Percentiles rank a stretch among this genome's conserved stretches.
Conservation (phyloP, 2,888 invertebrate species). For the Busseola fusca region DNA sequence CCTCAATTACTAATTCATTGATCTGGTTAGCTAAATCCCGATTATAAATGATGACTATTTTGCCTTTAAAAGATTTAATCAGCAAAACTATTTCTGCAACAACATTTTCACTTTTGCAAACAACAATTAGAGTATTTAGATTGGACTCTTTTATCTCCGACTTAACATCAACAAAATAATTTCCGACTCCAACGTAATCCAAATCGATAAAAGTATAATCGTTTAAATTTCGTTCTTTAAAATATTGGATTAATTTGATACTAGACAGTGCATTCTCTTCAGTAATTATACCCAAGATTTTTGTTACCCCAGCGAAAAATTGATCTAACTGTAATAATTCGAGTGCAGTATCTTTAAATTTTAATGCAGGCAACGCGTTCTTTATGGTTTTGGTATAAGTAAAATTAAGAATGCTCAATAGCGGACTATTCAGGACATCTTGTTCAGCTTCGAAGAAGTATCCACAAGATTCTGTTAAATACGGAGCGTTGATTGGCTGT, state of each 20-base stretch:
- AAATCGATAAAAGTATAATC: slow-evolving; percentile 47
- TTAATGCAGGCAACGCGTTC: slow-evolving; percentile 15
- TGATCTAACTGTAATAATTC: slow-evolving; percentile 24
- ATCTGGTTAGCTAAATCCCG: slow-evolving; percentile 5
- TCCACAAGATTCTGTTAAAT: slow-evolving; percentile 49
- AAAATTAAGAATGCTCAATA: slow-evolving; percentile 42
- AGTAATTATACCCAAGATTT: slow-evolving; percentile 28
- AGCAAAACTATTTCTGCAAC: slow-evolving; percentile 11
- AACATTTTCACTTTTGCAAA: slow-evolving; percentile 19
- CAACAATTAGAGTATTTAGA: slow-evolving; percentile 26
- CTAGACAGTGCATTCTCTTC: slow-evolving; percentile 42
- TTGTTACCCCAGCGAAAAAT: slow-evolving; percentile 24
- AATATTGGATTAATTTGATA: slow-evolving; percentile 52
- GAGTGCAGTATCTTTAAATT: slow-evolving; percentile 34
- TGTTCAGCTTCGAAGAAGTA: slow-evolving; percentile 42
- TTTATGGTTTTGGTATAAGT: slow-evolving; percentile 32
- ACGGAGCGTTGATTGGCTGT: slow-evolving; percentile 26
- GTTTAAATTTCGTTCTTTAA: slow-evolving; percentile 7
- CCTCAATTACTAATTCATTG: neutral
- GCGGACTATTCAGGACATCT: slow-evolving; percentile 39
- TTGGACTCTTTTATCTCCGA: slow-evolving; percentile 23
- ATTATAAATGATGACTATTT: slow-evolving; percentile 41
- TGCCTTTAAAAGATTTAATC: slow-evolving; percentile 30
- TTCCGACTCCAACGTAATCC: slow-evolving; percentile 29
- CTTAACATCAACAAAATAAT: slow-evolving; percentile 41